Base-by-base conservation (phyloP, 2,113 vertebrate species). In the Tachysurus vachellii region DNA sequence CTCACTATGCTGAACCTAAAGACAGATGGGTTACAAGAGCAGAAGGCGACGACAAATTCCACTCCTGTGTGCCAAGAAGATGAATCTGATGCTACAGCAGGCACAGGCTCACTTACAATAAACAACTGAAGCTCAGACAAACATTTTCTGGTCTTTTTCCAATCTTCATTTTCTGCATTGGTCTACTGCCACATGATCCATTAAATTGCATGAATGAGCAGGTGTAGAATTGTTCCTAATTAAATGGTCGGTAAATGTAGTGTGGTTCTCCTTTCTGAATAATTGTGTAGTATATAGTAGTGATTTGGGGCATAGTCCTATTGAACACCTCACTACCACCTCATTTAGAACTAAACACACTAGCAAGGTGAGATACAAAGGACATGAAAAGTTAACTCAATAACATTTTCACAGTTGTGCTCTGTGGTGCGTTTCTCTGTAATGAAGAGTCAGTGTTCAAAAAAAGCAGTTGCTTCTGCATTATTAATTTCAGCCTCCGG, bases 391-490 rank as follows among this genome's bases (percentile, higher is more conserved):
- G 93, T 95, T 93, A 91, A 92, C 93, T 94, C 93, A 94, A 94
- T 95, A 94, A 94, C 92, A 93, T 93, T 93, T 92, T 92, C 91
- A 91, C 88, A 89, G 91, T 92, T 90, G 92, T 89, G 91, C 92
- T 94, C 90, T 57, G 92, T 92, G 89, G 91, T 66, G 89, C 92
- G 82, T 93, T 90, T 88, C 91, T 85, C 84, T 77, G 91, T 95
- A 95, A 94, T 93, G 88, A 93, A 95, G 91, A 94, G 94, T 93
- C 93, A 92, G 91, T 93, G 94, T 94, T 94, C 92, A 94, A 80
- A 94, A 77, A 77, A 54, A 91, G 91, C 91, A 79, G 91, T 92
- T 90, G 91, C 89, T 75, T 68, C 86, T 31, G 91, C 90, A 85
- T 95, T 94, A 95, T 95, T 94, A 95, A 95, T 90, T 91, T 89